phyloP scores from a whole-genome alignment of 1,140 invertebrate species.

The Drosophila parvula region DNA sequence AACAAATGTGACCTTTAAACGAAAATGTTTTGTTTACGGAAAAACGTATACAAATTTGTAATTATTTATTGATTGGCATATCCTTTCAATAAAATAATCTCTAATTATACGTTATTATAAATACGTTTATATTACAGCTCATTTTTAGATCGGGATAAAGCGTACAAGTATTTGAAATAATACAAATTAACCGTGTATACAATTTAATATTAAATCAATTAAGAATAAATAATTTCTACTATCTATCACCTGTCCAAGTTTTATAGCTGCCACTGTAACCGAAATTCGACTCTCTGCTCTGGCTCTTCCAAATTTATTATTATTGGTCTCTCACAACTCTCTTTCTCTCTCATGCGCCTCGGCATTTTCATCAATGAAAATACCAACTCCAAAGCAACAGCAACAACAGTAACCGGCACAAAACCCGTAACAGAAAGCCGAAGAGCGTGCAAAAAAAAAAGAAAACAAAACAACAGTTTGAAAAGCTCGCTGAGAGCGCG shows the following conservation, averaged over 20 bases:
- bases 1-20: not conserved
- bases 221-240: not conserved
- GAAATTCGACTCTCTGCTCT: not conserved
- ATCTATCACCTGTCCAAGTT: slow-evolving; percentile 4
- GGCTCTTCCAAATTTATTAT: not conserved
- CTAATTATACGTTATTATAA: not conserved
- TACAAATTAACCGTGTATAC: too few relatives aligned
- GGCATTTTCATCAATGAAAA: slow-evolving; percentile 77
- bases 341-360: slow-evolving; percentile 11
- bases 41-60: not conserved
- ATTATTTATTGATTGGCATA: not conserved
- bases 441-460: slow-evolving; percentile 21
- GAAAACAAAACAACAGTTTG: slow-evolving; percentile 59
- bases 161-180: not conserved
- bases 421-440: slow-evolving; percentile 44
- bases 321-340: slow-evolving; percentile 8
- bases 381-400: slow-evolving; percentile 34
- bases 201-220: too few relatives aligned
- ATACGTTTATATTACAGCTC: not conserved
- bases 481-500: slow-evolving; percentile 52
- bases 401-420: slow-evolving; percentile 74
- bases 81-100: not conserved
- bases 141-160: not conserved
- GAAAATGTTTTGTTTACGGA: not conserved
- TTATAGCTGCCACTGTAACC: slow-evolving; percentile 47